These are phyloP conservation scores for Coptotermes formosanus DNA, from an alignment of 1,140 invertebrate species.

Conservation along the genomic window DNA sequence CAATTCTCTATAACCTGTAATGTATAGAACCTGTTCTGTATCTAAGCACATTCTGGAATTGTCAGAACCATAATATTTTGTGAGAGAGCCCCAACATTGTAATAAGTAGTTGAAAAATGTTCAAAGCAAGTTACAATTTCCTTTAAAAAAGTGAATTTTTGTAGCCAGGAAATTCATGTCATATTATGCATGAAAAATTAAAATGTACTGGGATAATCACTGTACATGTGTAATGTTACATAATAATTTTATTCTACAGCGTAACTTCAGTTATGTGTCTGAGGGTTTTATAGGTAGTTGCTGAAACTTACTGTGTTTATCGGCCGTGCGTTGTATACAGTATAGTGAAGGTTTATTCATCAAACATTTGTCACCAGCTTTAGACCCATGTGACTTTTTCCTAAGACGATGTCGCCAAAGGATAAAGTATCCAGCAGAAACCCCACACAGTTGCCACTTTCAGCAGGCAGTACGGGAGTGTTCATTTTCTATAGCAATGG, in stretches of 20 bases:
- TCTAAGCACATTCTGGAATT: too few relatives aligned
- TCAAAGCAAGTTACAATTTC: neutral
- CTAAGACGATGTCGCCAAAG: too few relatives aligned
- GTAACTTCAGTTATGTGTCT: neutral
- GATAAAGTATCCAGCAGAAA: too few relatives aligned
- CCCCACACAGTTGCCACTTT: too few relatives aligned
- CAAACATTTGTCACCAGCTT: too few relatives aligned
- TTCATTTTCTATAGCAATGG: too few relatives aligned
- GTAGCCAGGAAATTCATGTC: neutral
- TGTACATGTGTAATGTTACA: slow-evolving; percentile 14
- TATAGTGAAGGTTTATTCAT: too few relatives aligned
- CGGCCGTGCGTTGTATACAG: neutral
- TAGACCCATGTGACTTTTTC: too few relatives aligned
- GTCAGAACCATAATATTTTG: too few relatives aligned
- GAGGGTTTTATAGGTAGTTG: neutral
- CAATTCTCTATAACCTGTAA: too few relatives aligned
- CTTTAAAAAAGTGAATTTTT: neutral
- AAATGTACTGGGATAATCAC: neutral
- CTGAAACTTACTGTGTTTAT: neutral
- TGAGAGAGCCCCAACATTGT: neutral
- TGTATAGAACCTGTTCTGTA: too few relatives aligned
- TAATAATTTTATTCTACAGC: neutral
- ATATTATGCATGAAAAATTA: neutral
- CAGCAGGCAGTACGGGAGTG: too few relatives aligned
- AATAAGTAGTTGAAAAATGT: neutral